Evolutionary conservation across 2,797 vertebrate species (phyloP), one percentile per base, ranked within the genome.

Genomic region (Apodemus agrarius): DNA sequence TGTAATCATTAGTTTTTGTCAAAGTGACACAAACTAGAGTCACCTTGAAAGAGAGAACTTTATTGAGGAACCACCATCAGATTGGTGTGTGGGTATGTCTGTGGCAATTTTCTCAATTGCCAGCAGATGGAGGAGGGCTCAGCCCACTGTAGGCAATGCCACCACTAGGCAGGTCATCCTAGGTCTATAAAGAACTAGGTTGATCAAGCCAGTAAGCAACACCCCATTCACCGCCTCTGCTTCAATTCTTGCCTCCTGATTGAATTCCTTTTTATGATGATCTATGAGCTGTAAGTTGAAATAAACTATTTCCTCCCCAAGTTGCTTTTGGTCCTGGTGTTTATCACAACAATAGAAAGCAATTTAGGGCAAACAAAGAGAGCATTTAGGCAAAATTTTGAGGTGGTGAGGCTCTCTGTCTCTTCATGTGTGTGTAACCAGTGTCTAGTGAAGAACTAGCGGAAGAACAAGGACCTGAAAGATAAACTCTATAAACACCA

Each of bases 361-460:
- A 46, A 34, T 19, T 63, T 84, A 46, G 9, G 2, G 31, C 59
- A 46, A 46, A 34, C 11, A 10, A 83, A 83, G 54, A 89, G 31
- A 22, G 8, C 2, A 82, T 63, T 24, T 31, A 26, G 61, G 7
- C 24, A 72, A 72, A 84, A 8, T 11, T 6, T 74, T 63, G 14
- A 31, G 2, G 3, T 37, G 4, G 29, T 17, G 52, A 84, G 26
- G 9, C 24, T 84, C 6, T 52, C 19, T 69, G n/a, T 26, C 21
- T 7, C 63, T 93, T 54, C 0, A 0, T 7, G 2, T 40, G 2
- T 22, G 6, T 17, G 1, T 88, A 43, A 31, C 11, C 14, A 6
- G 5, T 34, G 2, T 13, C 14, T 21, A 59, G 14, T 1, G 1
- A 49, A 17, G 4, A 46, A 49, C 9, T 8, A 8, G 10, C 43